Base-by-base conservation (phyloP, 2,797 vertebrate species). In the Microtus californicus region DNA sequence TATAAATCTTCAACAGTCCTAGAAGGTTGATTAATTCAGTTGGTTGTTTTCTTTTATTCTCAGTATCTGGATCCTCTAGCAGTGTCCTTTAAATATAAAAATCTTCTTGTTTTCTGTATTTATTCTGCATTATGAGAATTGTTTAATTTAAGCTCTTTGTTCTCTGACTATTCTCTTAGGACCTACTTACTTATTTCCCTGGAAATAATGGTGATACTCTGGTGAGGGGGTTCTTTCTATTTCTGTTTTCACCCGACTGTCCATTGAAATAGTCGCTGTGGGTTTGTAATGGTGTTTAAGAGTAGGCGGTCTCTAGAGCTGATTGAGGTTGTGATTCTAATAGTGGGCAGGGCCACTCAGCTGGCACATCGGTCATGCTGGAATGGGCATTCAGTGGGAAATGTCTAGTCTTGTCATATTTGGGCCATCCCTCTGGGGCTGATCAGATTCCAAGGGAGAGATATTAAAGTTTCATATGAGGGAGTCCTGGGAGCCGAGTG, bases 71-170 rank as follows among this genome's bases (percentile, higher is more conserved):
- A 77, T 80, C 51, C 67, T 43, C 31, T 88, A 1, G 29, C 21
- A 45, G 88, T 23, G 9, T 71, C 27, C 31, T 88, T 82, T 37
- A 25, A 67, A 76, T 87, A 25, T 56, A 11, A 15, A 37, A 37
- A 40, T 78, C 4, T 59, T 59, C 85, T 73, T 92, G 27, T 51
- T 90, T 91, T 89, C 54, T 69, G 29, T 54, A 23, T 71, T 76
- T 69, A 86, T 89, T 77, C 59, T 87, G 8, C 61, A 87, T 93
- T 79, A 59, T 79, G 65, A 29, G 63, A 94, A 40, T 73, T 25
- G 27, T 91, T 92, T 89, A 71, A 74, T 45, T 59, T 67, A 77
- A 56, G n/a, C 40, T 6, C 15, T 78, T 51, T 25, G 54, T 69
- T 45, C 34, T 73, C 76, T 59, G 37, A 79, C 54, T 73, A 29